These are phyloP conservation scores for Boleophthalmus pectinirostris DNA, from an alignment of 2,113 vertebrate genomes.

Conservation along the genomic window DNA sequence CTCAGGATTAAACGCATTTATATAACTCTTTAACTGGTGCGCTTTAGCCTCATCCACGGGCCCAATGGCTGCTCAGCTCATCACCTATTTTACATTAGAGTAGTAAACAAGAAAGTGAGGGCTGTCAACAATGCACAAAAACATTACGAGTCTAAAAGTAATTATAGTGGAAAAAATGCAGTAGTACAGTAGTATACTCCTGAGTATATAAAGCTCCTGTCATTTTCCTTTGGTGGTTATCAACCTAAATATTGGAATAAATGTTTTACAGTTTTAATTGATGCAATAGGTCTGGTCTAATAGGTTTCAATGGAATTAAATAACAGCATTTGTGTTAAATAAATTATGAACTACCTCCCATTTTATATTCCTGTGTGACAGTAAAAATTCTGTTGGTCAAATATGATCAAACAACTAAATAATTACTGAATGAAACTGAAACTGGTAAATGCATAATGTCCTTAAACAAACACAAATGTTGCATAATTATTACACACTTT, in stretches of 20 bases:
- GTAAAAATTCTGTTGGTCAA: too few species aligned
- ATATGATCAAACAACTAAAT: neutral
- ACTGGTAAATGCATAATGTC: neutral
- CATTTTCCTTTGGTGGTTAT: too few species aligned
- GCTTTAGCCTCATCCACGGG: conserved; percentile 30
- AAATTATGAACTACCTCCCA: too few species aligned
- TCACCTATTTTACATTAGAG: conserved; percentile 7
- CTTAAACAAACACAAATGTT: neutral
- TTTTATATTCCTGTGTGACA: too few species aligned
- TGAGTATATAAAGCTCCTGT: neutral
- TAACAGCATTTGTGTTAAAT: too few species aligned
- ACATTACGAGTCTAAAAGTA: neutral
- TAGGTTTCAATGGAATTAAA: too few species aligned
- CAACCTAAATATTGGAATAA: too few species aligned
- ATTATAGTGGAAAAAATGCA: neutral
- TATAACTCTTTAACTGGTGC: conserved; percentile 59
- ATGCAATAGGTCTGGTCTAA: too few species aligned
- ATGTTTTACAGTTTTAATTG: too few species aligned
- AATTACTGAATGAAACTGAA: neutral
- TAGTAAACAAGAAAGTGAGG: neutral
- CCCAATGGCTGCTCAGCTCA: conserved; percentile 39
- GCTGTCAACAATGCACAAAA: neutral
- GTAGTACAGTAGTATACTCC: neutral
- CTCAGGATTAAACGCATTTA: conserved; percentile 72
- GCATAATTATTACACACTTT: neutral